Conservation (phyloP, 2,888 invertebrate species). For the Alsophila aescularia region DNA sequence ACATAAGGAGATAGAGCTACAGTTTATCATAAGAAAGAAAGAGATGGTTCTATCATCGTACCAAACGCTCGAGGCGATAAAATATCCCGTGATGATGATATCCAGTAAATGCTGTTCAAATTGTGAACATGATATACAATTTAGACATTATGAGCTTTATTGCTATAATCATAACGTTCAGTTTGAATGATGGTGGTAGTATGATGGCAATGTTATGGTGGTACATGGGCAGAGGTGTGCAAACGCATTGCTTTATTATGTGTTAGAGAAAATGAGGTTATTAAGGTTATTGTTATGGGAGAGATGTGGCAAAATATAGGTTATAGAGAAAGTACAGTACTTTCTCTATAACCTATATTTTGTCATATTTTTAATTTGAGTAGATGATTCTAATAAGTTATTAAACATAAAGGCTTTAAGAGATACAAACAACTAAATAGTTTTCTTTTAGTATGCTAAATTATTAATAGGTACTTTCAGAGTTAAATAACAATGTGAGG, state of each 20-base stretch:
- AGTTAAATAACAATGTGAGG: no score
- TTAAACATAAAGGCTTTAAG: no score
- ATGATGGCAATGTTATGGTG: constrained; percentile 37
- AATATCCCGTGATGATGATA: constrained; percentile 68
- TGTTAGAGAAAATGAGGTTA: constrained; percentile 70
- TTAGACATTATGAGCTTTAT: constrained; percentile 41
- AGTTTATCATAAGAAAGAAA: constrained; percentile 34
- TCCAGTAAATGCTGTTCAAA: constrained; percentile 52
- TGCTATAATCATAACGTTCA: constrained; percentile 39
- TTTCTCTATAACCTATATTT: not conserved
- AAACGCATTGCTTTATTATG: constrained; percentile 70
- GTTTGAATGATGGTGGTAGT: constrained; percentile 11
- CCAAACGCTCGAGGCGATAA: constrained; percentile 65
- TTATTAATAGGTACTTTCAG: no score
- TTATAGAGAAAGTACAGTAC: not conserved
- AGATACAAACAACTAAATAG: no score
- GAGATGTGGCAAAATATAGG: not conserved
- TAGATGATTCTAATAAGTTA: no score
- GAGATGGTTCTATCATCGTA: constrained; percentile 50
- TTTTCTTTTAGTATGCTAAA: no score
- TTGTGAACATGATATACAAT: constrained; percentile 5
- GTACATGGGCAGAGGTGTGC: constrained; percentile 47
- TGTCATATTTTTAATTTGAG: not conserved
- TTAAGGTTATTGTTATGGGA: constrained; percentile 59
- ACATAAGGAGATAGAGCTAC: constrained; percentile 47